Conservation (phyloP, 2,113 vertebrate genomes). For the Phyllostomus discolor region DNA sequence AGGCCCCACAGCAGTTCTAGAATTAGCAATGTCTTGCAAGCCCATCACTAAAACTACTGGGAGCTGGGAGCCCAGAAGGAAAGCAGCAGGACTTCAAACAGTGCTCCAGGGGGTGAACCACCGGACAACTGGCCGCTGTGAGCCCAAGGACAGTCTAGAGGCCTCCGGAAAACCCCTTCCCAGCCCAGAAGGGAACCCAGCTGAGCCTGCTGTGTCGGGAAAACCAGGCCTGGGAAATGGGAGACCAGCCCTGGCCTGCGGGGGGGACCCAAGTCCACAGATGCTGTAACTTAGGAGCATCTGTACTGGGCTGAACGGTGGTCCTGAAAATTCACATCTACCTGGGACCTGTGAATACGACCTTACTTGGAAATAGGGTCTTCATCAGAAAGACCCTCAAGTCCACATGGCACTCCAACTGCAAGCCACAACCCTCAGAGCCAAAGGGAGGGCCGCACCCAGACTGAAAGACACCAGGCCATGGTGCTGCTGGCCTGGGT, state of each 20-base stretch:
- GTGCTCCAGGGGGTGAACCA: fast-evolving
- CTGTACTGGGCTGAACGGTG: not conserved
- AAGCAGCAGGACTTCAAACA: not conserved
- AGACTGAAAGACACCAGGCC: not conserved
- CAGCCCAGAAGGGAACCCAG: fast-evolving
- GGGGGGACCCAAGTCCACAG: fast-evolving
- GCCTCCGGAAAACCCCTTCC: not conserved
- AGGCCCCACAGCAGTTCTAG: fast-evolving
- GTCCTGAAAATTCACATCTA: not conserved
- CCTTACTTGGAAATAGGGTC: not conserved
- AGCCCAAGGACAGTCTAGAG: not conserved
- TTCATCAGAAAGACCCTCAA: not conserved
- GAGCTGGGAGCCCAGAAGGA: not conserved
- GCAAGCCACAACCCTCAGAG: not conserved
- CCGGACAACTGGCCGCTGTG: fast-evolving
- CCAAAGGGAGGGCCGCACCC: fast-evolving
- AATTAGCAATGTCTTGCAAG: not conserved
- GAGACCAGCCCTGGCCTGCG: fast-evolving
- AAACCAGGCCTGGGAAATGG: not conserved
- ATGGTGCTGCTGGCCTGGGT: fast-evolving
- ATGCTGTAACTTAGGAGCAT: not conserved
- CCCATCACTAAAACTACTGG: not conserved
- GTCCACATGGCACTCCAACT: not conserved
- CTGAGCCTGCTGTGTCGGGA: fast-evolving
- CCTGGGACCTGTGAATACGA: not conserved